phyloP scores from a whole-genome alignment of 2,888 invertebrate species.

The Hipparchia sbordonii region DNA sequence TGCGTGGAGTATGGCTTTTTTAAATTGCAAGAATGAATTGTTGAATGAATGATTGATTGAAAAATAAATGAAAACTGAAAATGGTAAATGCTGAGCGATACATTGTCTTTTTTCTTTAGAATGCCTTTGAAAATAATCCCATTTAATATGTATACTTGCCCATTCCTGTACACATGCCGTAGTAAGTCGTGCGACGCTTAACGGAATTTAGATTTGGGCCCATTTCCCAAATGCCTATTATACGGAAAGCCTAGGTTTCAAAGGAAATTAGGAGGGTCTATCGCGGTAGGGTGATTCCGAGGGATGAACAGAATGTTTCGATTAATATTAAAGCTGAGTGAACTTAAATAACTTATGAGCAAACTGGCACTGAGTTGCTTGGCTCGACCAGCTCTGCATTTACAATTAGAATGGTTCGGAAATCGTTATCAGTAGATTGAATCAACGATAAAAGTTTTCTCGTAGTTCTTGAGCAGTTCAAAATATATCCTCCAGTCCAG shows the following conservation, averaged over 20 bases:
- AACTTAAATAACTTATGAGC: constrained; percentile 21
- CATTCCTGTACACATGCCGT: constrained; percentile 29
- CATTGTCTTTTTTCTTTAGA: no score
- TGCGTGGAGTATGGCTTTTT: background rate
- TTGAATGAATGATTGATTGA: no score
- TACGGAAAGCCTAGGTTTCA: constrained; percentile 44
- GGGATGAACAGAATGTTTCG: constrained; percentile 45
- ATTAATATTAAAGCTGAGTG: constrained; percentile 32
- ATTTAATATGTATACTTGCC: constrained; percentile 13
- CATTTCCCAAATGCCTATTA: constrained; percentile 35
- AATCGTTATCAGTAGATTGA: background rate
- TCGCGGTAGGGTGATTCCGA: constrained; percentile 35
- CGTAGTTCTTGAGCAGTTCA: no score
- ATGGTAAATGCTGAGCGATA: no score
- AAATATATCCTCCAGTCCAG: no score
- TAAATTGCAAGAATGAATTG: no score
- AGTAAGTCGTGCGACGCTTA: constrained; percentile 20
- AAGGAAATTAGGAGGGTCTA: constrained; percentile 46
- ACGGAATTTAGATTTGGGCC: constrained; percentile 30
- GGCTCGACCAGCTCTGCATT: background rate
- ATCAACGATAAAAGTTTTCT: background rate
- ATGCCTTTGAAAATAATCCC: constrained; percentile 10
- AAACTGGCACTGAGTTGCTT: background rate
- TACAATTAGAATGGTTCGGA: background rate
- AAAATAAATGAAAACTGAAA: no score